These are phyloP conservation scores for Myathropa florea DNA, from an alignment of 2,888 invertebrate genomes.

Conservation along the genomic window DNA sequence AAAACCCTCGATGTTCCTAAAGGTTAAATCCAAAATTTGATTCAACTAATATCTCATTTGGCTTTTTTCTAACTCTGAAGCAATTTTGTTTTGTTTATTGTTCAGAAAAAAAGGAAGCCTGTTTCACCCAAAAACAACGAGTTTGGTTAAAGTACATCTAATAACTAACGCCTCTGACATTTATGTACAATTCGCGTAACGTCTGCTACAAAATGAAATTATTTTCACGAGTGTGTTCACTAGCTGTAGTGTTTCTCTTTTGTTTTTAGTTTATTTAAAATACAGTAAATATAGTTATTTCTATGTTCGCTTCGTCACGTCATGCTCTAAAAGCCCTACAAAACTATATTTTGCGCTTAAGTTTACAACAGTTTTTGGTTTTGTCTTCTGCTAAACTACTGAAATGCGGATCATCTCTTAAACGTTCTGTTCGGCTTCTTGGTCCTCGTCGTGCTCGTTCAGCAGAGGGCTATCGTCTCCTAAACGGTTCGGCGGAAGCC, in stretches of 20 bases:
- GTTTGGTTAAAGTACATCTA: slow-evolving; percentile 31
- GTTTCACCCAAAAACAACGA: slow-evolving; percentile 21
- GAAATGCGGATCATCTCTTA: slow-evolving; percentile 62
- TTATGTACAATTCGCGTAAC: slow-evolving; percentile 40
- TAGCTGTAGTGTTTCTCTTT: slow-evolving; percentile 10
- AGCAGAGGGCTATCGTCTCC: slow-evolving; percentile 86
- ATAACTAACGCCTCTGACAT: slow-evolving; percentile 41
- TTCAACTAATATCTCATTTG: neutral
- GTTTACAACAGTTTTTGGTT: slow-evolving; percentile 51
- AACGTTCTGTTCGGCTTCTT: slow-evolving; percentile 75
- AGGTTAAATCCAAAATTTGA: neutral
- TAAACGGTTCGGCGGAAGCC: slow-evolving; percentile 84
- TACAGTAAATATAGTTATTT: slow-evolving; percentile 59
- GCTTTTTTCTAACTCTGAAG: neutral
- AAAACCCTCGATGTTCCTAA: too few species aligned
- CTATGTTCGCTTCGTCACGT: slow-evolving; percentile 63
- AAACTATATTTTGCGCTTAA: slow-evolving; percentile 70
- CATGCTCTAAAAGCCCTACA: slow-evolving; percentile 61
- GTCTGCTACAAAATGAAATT: slow-evolving; percentile 8
- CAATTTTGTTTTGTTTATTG: slow-evolving; percentile 10
- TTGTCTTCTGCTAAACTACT: slow-evolving; percentile 18
- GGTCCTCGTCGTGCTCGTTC: slow-evolving; percentile 83
- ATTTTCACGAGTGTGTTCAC: slow-evolving; percentile 53
- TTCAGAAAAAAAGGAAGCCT: slow-evolving; percentile 41
- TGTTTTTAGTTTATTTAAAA: slow-evolving; percentile 24